Evolutionary conservation across 1,140 invertebrate species (phyloP).

Genomic region (Trichonephila inaurata): DNA sequence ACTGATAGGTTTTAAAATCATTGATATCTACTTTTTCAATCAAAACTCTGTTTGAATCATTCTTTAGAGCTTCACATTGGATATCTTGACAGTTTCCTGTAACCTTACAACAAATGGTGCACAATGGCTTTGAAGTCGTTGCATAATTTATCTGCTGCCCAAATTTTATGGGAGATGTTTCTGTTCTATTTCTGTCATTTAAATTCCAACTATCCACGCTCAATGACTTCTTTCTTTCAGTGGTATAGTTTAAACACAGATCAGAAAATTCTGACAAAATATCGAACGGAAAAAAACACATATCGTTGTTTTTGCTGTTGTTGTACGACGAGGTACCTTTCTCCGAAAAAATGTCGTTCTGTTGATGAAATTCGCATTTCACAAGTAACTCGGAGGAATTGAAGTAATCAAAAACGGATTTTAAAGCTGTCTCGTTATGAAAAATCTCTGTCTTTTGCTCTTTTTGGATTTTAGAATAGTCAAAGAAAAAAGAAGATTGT

Average conservation of each 20-base stretch:
- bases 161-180: not conserved
- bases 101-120: slow-evolving; percentile 78
- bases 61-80: slow-evolving; percentile 71
- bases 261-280: not conserved
- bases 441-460: not conserved
- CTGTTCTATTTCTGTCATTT: not conserved
- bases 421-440: not conserved
- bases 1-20: slow-evolving; percentile 25
- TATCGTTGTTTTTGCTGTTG: not conserved
- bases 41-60: slow-evolving; percentile 51
- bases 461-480: slow-evolving; percentile 8
- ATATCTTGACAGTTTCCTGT: slow-evolving; percentile 79
- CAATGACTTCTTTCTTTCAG: not conserved
- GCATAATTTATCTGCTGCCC: not conserved
- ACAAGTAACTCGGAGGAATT: not conserved
- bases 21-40: not conserved
- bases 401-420: not conserved
- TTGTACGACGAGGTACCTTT: not conserved
- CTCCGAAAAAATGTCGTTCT: not conserved
- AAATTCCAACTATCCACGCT: not conserved
- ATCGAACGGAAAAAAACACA: not conserved
- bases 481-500: not conserved
- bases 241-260: not conserved
- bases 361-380: not conserved
- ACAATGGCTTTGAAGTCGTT: not conserved